Evolutionary conservation across 2,113 vertebrate species (phyloP).

Genomic region (Oenanthe oenanthe): DNA sequence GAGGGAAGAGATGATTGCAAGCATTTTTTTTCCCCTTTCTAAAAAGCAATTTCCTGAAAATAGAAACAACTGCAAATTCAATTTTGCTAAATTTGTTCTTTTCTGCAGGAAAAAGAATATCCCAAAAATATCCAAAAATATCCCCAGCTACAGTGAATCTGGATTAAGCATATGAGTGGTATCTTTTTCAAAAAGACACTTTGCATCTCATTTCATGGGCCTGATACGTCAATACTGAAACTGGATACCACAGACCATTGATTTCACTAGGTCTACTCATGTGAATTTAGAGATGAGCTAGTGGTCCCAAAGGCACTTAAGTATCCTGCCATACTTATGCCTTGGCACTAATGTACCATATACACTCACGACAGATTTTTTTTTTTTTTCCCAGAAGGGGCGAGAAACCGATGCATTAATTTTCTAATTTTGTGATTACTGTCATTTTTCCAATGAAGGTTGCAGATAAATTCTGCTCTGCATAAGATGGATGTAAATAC

Average conservation of each 20-base stretch:
- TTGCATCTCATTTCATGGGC: neutral
- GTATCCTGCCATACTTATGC: slow-evolving; percentile 7
- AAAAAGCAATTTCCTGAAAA: slow-evolving; percentile 37
- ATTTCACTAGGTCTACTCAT: slow-evolving; percentile 51
- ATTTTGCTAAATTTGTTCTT: slow-evolving; percentile 34
- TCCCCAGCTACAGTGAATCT: neutral
- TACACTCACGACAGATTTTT: neutral
- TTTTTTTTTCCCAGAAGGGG: neutral
- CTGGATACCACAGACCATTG: slow-evolving; percentile 22
- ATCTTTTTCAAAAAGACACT: slow-evolving; percentile 28
- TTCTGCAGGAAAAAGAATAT: neutral
- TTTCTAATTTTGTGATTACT: neutral
- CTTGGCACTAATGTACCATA: slow-evolving; percentile 32
- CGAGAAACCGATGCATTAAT: neutral
- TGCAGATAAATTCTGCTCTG: neutral
- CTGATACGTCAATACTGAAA: slow-evolving; percentile 30
- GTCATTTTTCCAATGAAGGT: neutral
- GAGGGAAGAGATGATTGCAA: neutral
- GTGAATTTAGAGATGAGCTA: slow-evolving; percentile 47
- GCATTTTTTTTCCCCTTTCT: neutral
- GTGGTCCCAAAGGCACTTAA: slow-evolving; percentile 52
- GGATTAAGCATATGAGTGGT: neutral
- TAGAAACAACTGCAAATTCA: slow-evolving; percentile 20
- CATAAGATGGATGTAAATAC: neutral
- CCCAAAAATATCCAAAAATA: slow-evolving; percentile 10